These are phyloP conservation scores for Epinephelus lanceolatus DNA, from an alignment of 2,113 vertebrate genomes.

Conservation along the genomic window DNA sequence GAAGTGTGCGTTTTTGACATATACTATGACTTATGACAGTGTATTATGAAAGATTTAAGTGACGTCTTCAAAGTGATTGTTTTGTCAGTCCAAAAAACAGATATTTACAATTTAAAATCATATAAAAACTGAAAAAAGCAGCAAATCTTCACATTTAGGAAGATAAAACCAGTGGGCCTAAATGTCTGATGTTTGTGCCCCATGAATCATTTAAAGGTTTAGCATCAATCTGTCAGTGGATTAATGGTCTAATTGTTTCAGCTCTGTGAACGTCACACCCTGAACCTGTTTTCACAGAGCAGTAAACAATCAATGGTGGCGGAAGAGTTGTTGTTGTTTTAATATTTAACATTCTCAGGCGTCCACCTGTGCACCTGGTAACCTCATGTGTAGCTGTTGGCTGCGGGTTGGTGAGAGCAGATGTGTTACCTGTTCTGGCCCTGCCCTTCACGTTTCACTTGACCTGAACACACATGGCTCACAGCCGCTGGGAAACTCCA, in stretches of 20 bases:
- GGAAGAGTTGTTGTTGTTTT: too few relatives aligned
- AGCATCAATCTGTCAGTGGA: too few relatives aligned
- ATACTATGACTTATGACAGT: too few relatives aligned
- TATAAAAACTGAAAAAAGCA: neutral
- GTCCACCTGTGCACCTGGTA: neutral
- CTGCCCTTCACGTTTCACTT: constrained; percentile 16
- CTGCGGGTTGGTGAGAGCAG: constrained; percentile 19
- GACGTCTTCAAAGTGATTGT: too few relatives aligned
- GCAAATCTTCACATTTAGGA: neutral
- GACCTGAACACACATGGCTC: constrained; percentile 7
- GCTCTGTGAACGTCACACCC: neutral
- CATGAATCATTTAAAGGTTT: neutral
- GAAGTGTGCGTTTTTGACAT: too few relatives aligned
- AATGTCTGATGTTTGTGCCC: neutral
- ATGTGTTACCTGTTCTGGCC: constrained; percentile 21
- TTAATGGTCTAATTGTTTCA: neutral
- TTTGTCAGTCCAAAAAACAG: too few relatives aligned
- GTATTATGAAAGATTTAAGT: too few relatives aligned
- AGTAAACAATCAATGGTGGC: neutral
- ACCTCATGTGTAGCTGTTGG: neutral
- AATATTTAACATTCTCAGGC: neutral
- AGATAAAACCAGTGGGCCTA: neutral
- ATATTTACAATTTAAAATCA: neutral
- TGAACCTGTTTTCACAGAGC: neutral
- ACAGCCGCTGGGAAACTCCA: constrained; percentile 71